Percentiles rank a stretch among this genome's conserved stretches.
Evolutionary conservation across 2,797 vertebrate species (phyloP).

Genomic region (Onychomys leucogaster): DNA sequence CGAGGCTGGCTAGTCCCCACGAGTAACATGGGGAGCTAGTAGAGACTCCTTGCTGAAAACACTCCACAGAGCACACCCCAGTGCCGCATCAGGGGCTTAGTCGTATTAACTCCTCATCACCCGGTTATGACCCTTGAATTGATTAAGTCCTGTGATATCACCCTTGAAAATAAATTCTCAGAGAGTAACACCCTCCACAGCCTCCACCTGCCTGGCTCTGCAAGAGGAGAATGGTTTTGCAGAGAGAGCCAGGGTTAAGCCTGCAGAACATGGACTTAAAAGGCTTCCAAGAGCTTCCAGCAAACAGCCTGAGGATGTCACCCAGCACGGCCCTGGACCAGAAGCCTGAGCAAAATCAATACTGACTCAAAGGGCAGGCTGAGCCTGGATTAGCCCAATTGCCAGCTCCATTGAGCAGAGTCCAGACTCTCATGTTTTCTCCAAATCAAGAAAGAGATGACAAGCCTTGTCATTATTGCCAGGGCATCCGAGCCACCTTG

Average conservation of each 20-base stretch:
- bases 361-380: neutral
- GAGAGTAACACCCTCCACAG: neutral
- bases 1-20: neutral
- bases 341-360: neutral
- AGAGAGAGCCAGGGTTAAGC: neutral
- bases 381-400: neutral
- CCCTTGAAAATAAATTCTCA: neutral
- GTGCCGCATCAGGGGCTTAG: neutral
- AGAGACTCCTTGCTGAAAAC: neutral
- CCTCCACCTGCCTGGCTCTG: neutral
- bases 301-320: conserved; percentile 20
- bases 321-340: fast-evolving
- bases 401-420: neutral
- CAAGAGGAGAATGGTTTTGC: neutral
- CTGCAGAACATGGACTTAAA: neutral
- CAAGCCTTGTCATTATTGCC: neutral
- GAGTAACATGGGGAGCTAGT: neutral
- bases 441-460: neutral
- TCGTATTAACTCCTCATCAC: neutral
- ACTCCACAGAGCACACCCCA: neutral
- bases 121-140: neutral
- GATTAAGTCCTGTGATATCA: neutral
- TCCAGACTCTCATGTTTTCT: neutral
- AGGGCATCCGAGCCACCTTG: neutral
- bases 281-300: neutral